Evolutionary conservation across 2,888 invertebrate species (phyloP).

Genomic region (Nomada flava): DNA sequence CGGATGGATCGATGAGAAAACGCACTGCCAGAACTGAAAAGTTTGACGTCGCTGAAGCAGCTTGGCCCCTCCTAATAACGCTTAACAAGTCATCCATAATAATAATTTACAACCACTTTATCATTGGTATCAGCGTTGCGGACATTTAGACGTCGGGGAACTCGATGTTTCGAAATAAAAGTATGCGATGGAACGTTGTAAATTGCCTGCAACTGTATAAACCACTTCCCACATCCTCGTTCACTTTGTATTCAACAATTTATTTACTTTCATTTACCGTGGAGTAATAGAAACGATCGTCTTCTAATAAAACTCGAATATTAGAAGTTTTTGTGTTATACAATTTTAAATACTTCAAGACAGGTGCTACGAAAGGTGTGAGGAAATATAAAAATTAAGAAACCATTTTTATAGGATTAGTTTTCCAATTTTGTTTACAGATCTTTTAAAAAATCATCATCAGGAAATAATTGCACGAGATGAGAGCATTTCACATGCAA

Average conservation of each 20-base stretch:
- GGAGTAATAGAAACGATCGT: too few relatives aligned
- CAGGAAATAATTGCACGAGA: too few relatives aligned
- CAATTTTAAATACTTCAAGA: too few relatives aligned
- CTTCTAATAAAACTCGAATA: too few relatives aligned
- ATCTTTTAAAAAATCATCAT: too few relatives aligned
- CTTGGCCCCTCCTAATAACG: conserved; percentile 72
- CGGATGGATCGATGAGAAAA: conserved; percentile 38
- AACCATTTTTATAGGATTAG: too few relatives aligned
- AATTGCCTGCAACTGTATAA: conserved; percentile 12
- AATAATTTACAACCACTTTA: conserved; percentile 73
- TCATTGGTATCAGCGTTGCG: conserved; percentile 71
- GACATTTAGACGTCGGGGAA: conserved; percentile 74
- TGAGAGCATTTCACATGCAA: too few relatives aligned
- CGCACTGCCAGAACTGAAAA: conserved; percentile 32
- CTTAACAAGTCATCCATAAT: conserved; percentile 75
- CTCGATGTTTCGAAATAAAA: conserved; percentile 78
- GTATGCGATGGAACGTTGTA: conserved; percentile 64
- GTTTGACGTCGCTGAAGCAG: conserved; percentile 58
- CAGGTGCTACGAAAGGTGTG: too few relatives aligned
- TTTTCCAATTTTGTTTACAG: too few relatives aligned
- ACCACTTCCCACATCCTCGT: neutral
- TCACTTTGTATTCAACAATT: neutral
- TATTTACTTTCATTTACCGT: neutral
- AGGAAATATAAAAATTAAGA: too few relatives aligned
- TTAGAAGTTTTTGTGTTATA: too few relatives aligned